Evolutionary conservation across 2,113 vertebrate species (phyloP).

Genomic region (Fulmarus glacialis): DNA sequence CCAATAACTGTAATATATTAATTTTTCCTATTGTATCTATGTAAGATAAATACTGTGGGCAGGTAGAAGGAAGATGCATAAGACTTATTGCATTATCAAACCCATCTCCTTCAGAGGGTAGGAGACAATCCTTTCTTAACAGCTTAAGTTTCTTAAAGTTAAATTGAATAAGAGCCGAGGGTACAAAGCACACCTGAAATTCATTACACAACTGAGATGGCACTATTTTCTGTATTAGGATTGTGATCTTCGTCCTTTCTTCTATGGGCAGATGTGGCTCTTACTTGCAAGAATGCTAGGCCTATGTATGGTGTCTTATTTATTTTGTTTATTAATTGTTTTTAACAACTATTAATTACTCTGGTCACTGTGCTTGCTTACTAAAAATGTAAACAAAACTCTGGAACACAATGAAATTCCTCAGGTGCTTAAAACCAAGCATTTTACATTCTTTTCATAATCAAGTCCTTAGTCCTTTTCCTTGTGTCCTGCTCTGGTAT

Average conservation of each 20-base stretch:
- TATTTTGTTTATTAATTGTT: background rate
- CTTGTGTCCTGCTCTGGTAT: background rate
- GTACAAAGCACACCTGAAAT: background rate
- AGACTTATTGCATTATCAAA: background rate
- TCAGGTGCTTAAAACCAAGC: background rate
- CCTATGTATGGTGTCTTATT: background rate
- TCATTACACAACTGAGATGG: background rate
- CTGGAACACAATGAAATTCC: background rate
- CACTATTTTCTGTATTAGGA: background rate
- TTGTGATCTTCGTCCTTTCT: background rate
- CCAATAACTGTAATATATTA: background rate
- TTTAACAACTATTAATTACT: background rate
- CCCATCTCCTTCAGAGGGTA: background rate
- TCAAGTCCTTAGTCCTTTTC: background rate
- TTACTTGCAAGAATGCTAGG: background rate
- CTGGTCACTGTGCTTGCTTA: background rate
- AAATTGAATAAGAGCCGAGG: background rate
- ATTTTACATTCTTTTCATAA: background rate
- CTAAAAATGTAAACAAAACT: background rate
- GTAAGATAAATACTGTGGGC: background rate
- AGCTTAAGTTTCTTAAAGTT: background rate
- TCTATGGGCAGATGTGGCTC: background rate
- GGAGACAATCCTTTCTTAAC: background rate
- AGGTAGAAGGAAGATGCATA: background rate
- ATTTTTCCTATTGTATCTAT: background rate